Percentiles rank a stretch among this genome's conserved stretches.
Conservation (phyloP, 2,113 vertebrate genomes). For the Saimiri boliviensis region DNA sequence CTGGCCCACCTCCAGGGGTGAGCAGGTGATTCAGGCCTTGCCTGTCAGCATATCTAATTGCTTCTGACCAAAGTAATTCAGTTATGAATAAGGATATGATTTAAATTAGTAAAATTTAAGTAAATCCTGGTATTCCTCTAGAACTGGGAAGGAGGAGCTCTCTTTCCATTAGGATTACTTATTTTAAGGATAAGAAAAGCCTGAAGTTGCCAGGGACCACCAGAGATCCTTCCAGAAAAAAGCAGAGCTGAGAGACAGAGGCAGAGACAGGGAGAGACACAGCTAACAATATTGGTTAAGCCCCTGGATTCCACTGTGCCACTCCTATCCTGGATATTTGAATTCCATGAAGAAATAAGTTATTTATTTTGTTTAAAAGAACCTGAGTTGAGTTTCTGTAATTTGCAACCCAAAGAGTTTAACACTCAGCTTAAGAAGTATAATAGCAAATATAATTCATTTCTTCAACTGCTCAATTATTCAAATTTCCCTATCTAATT, state of each 20-base stretch:
- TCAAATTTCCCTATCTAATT: neutral
- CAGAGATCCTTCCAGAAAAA: neutral
- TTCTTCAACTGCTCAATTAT: neutral
- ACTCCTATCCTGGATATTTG: neutral
- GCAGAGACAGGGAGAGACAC: neutral
- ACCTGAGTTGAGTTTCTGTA: neutral
- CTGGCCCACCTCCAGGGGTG: neutral
- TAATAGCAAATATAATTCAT: neutral
- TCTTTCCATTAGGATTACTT: neutral
- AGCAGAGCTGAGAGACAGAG: neutral
- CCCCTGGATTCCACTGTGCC: neutral
- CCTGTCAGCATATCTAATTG: neutral
- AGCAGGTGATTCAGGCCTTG: neutral
- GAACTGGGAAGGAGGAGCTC: neutral
- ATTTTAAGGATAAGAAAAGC: neutral
- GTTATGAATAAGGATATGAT: neutral
- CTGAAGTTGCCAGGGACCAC: neutral
- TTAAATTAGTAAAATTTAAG: neutral
- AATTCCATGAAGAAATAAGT: neutral
- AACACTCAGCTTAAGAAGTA: neutral
- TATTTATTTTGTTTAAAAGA: slow-evolving; percentile 41
- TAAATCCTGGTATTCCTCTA: neutral
- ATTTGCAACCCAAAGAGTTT: neutral
- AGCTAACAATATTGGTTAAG: neutral
- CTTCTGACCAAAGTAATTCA: neutral